Base-by-base conservation (phyloP, 2,113 vertebrate genomes). In the Peromyscus leucopus region DNA sequence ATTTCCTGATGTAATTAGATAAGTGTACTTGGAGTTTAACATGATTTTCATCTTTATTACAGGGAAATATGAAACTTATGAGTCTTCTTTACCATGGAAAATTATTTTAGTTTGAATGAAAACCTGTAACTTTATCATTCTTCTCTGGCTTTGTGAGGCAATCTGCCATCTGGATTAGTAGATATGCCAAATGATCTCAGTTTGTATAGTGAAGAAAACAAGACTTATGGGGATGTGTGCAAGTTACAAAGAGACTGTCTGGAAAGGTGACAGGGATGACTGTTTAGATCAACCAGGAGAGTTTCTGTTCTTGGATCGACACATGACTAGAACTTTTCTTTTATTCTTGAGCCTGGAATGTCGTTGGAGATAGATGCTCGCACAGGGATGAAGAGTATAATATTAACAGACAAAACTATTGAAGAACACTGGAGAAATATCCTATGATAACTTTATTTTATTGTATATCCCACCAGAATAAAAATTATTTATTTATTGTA, bases 1-100 rank as follows among this genome's bases (percentile, higher is more conserved):
- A 90, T 97, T 97, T 98, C 95, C 96, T 97, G 96, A 97, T 97
- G 42, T 97, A 98, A 98, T 97, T 96, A 98, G 97, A 96, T 96
- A 97, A 97, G 96, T 95, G 79, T 97, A 96, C 98, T 97, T 98
- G 83, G 91, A 94, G 90, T 97, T 98, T 97, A 97, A 97, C 95
- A 91, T 79, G 87, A 95, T 97, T 98, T 98, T 96, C 93, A 98
- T 97, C 96, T 97, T 98, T 95, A 97, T 97, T 98, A 97, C 91
- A 96, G 74, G 95, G 55, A 92, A 69, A 96, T 28, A 92, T 92
- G 93, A 97, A 97, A 97, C 90, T 92, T 97, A 94, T 36, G 93
- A 93, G 93, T 93, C 89, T 94, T 71, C 92, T 94, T 96, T 91
- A 94, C 96, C 94, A 96, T 75, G 93, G 83, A 97, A 96, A 91